Base-by-base conservation (phyloP, 2,888 invertebrate genomes). In the Ophraella communa region DNA sequence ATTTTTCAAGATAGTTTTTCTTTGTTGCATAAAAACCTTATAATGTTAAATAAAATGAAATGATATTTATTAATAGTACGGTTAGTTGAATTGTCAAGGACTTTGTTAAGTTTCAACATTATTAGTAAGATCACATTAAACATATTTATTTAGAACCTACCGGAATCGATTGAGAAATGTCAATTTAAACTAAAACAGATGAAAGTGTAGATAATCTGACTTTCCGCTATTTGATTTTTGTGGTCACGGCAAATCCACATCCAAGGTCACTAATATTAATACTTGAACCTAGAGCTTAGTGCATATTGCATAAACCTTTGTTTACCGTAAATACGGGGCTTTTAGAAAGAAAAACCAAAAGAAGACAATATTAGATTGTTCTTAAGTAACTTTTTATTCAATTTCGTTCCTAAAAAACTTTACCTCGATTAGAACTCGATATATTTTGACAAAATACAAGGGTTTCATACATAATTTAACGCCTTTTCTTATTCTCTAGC, bases 401-500 rank as follows among this genome's bases (percentile, higher is more conserved):
- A n/a, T n/a, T n/a, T n/a, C n/a, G n/a, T n/a, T n/a, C n/a, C n/a
- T n/a, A n/a, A n/a, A n/a, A n/a, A n/a, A n/a, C n/a, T n/a, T n/a
- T n/a, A n/a, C n/a, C n/a, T n/a, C n/a, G n/a, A n/a, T n/a, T n/a
- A n/a, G n/a, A n/a, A n/a, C n/a, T n/a, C n/a, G n/a, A n/a, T n/a
- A n/a, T n/a, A n/a, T n/a, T n/a, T n/a, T n/a, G n/a, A n/a, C n/a
- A n/a, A n/a, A n/a, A n/a, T n/a, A n/a, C n/a, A n/a, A n/a, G n/a
- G n/a, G n/a, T n/a, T n/a, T n/a, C n/a, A n/a, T n/a, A n/a, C n/a
- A n/a, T n/a, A n/a, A n/a, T n/a, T n/a, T n/a, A n/a, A n/a, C n/a
- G n/a, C n/a, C n/a, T n/a, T n/a, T 7, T 4, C 10, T 33, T 3
- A 23, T 30, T 42, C 17, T 55, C 30, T 56, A 4, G 90, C 83